phyloP scores from a whole-genome alignment of 2,113 vertebrate species.

The Amazona vittata region DNA sequence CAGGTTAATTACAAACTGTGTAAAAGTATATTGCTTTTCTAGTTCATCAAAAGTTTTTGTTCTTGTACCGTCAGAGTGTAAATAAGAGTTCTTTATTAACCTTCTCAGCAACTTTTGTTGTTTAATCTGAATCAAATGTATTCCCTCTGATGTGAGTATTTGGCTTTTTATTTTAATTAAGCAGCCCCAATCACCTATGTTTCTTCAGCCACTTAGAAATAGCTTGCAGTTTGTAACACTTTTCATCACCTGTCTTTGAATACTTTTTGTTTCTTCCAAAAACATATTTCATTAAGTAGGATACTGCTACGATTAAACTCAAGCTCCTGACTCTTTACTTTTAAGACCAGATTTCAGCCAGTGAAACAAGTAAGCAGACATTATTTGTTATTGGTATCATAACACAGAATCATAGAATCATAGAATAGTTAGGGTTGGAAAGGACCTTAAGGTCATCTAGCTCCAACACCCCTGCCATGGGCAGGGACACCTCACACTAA shows the following conservation, averaged over 20 bases:
- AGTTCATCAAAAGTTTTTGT: not conserved
- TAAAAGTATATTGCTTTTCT: constrained; percentile 27
- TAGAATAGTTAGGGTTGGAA: too few species aligned
- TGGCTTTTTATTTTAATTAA: not conserved
- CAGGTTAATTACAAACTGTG: constrained; percentile 49
- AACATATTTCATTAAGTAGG: not conserved
- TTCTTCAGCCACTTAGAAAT: not conserved
- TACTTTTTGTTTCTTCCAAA: not conserved
- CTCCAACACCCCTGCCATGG: too few species aligned
- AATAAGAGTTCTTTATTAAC: not conserved
- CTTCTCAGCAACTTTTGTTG: not conserved
- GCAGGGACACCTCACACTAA: too few species aligned
- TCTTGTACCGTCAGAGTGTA: not conserved
- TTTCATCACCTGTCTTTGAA: not conserved
- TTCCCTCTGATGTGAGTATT: not conserved
- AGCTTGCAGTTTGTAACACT: not conserved
- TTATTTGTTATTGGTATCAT: not conserved
- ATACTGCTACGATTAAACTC: not conserved
- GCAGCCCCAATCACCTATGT: not conserved
- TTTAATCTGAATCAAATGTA: not conserved
- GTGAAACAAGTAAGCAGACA: not conserved
- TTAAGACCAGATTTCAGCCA: not conserved
- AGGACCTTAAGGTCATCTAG: too few species aligned
- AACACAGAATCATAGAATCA: too few species aligned
- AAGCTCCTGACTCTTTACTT: not conserved